Evolutionary conservation across 2,113 vertebrate genomes (phyloP), one percentile per base, ranked within the genome.

Genomic region (Eudyptes chrysolophus): DNA sequence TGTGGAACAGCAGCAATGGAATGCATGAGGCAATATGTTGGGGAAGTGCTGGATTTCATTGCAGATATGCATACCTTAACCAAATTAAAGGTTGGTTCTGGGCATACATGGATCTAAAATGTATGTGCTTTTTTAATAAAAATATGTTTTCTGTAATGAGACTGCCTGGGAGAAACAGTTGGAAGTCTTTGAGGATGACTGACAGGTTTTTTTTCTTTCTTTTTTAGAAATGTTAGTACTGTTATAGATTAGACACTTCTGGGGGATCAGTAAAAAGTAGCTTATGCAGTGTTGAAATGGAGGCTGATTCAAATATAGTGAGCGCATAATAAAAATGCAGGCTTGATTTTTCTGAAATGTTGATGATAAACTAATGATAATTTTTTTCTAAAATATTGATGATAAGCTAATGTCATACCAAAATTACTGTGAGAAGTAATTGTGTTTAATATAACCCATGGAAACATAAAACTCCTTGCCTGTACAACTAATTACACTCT

Each of bases 1-100:
- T 99, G 99, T 77, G 99, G 99, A 84, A 99, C 99, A 19, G 99
- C 99, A 40, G 99, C 99, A 29, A 99, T 99, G 99, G 99, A 99
- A 88, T 99, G 99, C 91, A 98, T 99, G 98, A 98, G 99, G 86
- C 99, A 99, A 24, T 99, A 99, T 95, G 97, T 99, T 96, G 98
- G 97, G 51, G 99, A 99, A 71, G 98, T 99, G 65, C 98, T 99
- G 98, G 99, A 99, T 96, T 99, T 99, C 97, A 99, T 99, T 97
- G 99, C 99, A 15, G 99, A 99, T 96, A 99, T 99, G 99, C 99
- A 99, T 97, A 99, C 99, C 2, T 98, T 99, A 74, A 99, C 99
- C 91, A 99, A 99, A 95, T 96, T 99, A 58, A 99, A 99, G 98
- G 99, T 99, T 97, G 97, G 98, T 94, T 90, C 48, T 71, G 46